These are phyloP conservation scores for Thermophis baileyi DNA, from an alignment of 2,113 vertebrate genomes.

Conservation along the genomic window DNA sequence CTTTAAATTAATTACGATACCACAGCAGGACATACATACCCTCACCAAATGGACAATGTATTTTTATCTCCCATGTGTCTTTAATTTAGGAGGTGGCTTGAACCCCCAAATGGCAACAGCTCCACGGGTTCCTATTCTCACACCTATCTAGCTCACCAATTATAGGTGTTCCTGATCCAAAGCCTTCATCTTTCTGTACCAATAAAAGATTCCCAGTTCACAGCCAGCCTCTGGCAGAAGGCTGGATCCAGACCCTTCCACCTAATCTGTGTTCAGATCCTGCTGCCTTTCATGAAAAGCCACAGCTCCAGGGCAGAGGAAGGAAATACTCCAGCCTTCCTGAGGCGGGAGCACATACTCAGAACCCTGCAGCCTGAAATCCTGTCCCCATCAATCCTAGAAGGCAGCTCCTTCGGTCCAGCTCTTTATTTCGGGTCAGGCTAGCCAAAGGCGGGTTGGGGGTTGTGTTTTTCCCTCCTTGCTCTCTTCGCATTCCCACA, in stretches of 20 bases:
- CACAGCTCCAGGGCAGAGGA: neutral
- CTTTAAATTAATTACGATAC: rapidly evolving
- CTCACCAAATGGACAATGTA: neutral
- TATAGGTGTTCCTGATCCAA: neutral
- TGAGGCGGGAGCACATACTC: neutral
- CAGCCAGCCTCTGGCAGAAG: neutral
- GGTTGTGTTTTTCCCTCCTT: too few species aligned
- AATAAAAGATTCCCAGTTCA: neutral
- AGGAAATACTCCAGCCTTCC: neutral
- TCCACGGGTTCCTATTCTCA: neutral
- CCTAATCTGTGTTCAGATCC: neutral
- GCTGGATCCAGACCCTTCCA: neutral
- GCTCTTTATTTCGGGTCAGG: neutral
- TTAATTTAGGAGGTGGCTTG: neutral
- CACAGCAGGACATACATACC: neutral
- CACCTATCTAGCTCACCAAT: neutral
- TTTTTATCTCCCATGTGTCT: neutral
- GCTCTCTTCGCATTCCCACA: neutral
- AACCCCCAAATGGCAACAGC: neutral
- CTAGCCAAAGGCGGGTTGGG: neutral
- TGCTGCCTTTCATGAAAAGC: neutral
- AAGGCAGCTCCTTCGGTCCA: neutral
- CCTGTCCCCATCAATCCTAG: slow-evolving; percentile 22
- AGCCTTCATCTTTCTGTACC: neutral
- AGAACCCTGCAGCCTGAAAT: slow-evolving; percentile 37